phyloP scores from a whole-genome alignment of 2,888 invertebrate species.

The Pollenia angustigena region DNA sequence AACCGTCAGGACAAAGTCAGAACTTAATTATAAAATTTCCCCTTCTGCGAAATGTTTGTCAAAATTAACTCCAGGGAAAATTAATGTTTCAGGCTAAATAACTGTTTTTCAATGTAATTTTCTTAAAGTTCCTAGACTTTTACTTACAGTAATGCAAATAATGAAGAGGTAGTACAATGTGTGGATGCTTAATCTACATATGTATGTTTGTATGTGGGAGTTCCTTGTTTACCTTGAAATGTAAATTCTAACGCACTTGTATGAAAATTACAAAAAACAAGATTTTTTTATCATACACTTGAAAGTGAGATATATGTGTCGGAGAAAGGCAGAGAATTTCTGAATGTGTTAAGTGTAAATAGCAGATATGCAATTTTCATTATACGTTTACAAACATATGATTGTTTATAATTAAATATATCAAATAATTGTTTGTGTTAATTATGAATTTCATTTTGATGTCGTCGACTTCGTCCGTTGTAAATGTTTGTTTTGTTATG shows the following conservation, averaged over 20 bases:
- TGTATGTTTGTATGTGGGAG: conserved; percentile 1
- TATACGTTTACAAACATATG: conserved; percentile 14
- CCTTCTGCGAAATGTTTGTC: too few relatives aligned
- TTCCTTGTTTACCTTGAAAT: conserved; percentile 31
- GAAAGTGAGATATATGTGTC: neutral
- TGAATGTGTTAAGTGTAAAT: conserved; percentile 1
- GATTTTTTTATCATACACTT: neutral
- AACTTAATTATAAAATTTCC: too few relatives aligned
- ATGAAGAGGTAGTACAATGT: too few relatives aligned
- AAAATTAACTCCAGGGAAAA: too few relatives aligned
- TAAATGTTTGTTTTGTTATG: conserved; percentile 18
- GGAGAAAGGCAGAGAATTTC: too few relatives aligned
- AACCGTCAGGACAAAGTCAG: too few relatives aligned
- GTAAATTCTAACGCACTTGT: neutral
- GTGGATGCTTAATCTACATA: too few relatives aligned
- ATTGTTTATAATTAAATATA: conserved; percentile 38
- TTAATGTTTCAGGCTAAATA: too few relatives aligned
- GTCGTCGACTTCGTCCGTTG: neutral
- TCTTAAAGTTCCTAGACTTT: too few relatives aligned
- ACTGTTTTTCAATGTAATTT: too few relatives aligned
- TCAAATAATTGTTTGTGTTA: conserved; percentile 49
- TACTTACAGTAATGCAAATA: too few relatives aligned
- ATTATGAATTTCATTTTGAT: conserved; percentile 34
- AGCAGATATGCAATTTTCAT: conserved; percentile 12
- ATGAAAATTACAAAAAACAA: conserved; percentile 2